phyloP scores from a whole-genome alignment of 2,888 invertebrate genomes.

The Tenthredo livida region DNA sequence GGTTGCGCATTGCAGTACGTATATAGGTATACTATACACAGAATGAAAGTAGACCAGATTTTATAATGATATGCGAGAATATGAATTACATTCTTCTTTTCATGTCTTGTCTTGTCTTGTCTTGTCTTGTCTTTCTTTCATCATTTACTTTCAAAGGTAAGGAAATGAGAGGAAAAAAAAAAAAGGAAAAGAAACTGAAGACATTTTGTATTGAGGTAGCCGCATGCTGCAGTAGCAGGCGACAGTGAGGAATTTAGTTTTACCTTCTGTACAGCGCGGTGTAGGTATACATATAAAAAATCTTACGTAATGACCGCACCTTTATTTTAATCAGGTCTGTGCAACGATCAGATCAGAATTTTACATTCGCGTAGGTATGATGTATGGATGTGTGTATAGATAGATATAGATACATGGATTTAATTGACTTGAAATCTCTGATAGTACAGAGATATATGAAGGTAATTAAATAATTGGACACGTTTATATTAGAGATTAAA shows the following conservation, averaged over 20 bases:
- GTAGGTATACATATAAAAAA: background rate
- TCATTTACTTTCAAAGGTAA: background rate
- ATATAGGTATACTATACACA: background rate
- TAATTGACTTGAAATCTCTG: background rate
- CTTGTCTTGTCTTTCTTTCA: background rate
- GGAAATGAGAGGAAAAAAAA: background rate
- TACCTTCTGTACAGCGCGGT: background rate
- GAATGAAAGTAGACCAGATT: background rate
- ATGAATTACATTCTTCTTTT: background rate
- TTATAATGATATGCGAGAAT: background rate
- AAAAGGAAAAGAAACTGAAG: background rate
- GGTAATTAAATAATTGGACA: background rate
- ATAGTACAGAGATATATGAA: background rate
- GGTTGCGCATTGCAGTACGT: background rate
- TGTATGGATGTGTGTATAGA: background rate
- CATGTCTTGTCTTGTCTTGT: too few species aligned
- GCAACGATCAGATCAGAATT: slow-evolving; percentile 1
- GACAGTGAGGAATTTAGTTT: slow-evolving; percentile 1
- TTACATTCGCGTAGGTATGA: background rate
- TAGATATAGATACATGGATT: background rate
- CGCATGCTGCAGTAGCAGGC: background rate
- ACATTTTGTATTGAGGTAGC: background rate
- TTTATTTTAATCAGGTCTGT: slow-evolving; percentile 24
- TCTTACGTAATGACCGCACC: slow-evolving; percentile 38
- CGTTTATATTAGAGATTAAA: background rate